Percentiles rank a stretch among this genome's conserved stretches.
Conservation (phyloP, 2,888 invertebrate genomes). For the Cloeon dipterum region DNA sequence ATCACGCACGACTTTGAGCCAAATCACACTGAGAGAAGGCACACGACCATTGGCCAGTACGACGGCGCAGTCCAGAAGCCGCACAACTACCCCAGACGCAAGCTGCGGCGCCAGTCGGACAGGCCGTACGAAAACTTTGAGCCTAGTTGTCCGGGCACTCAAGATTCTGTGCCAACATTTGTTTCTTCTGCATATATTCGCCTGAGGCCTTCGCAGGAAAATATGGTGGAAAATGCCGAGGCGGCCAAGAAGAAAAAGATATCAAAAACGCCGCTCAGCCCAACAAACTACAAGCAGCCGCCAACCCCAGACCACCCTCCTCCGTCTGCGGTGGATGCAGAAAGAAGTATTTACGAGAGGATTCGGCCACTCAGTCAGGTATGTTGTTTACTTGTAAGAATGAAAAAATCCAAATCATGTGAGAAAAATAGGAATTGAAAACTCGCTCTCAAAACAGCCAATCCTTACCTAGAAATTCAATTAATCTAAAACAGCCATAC, state of each 20-base stretch:
- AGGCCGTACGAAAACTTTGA: constrained; percentile 35
- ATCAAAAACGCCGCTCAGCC: constrained; percentile 41
- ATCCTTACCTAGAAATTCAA: too few species aligned
- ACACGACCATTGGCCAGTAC: constrained; percentile 17
- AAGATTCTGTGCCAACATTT: constrained; percentile 19
- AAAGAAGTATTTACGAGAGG: constrained; percentile 69
- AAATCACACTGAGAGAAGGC: neutral
- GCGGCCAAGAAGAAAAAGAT: constrained; percentile 7
- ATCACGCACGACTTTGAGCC: neutral
- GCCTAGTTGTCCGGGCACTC: constrained; percentile 15
- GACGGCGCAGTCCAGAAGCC: constrained; percentile 28
- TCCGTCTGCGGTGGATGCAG: constrained; percentile 71
- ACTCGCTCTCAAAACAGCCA: too few species aligned
- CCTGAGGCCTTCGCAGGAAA: constrained; percentile 28
- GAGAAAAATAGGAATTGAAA: too few species aligned
- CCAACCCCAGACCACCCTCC: constrained; percentile 90
- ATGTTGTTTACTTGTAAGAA: too few species aligned
- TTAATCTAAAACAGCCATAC: too few species aligned
- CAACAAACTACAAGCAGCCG: constrained; percentile 75
- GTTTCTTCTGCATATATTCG: constrained; percentile 29
- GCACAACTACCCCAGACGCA: constrained; percentile 41
- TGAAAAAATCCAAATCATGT: too few species aligned
- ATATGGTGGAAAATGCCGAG: constrained; percentile 12
- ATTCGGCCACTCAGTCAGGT: constrained; percentile 80
- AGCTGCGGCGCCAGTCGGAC: constrained; percentile 31